Evolutionary conservation across 2,888 invertebrate genomes (phyloP), one percentile per base, ranked within the genome.

Genomic region (Amphipoea oculea): DNA sequence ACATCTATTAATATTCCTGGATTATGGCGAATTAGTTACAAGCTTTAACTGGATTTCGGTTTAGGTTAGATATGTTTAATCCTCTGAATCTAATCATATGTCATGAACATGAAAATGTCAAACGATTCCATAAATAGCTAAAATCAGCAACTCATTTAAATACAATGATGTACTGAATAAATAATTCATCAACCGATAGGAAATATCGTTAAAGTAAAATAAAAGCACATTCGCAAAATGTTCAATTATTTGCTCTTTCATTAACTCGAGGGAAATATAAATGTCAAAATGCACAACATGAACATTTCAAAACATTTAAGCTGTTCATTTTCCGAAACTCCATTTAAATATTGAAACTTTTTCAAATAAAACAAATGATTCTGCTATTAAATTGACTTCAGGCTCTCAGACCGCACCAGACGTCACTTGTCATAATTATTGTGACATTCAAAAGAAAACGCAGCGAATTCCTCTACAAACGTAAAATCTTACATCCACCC

Each of bases 361-460:
- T 76, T 72, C 7, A 81, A 86, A 86, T 74, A 80, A 83, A 85
- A 88, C 78, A 85, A 87, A 85, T 70, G 76, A 60, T 80, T 79
- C 78, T 48, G 79, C 74, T 81, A 77, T 81, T 72, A 86, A 89
- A 88, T 86, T 87, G 85, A 84, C 88, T 88, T 78, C 79, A 54
- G 78, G 71, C 81, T 78, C 79, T 80, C 76, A 70, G 68, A 82
- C 84, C 83, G 69, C 85, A 85, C 80, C 85, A 84, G 88, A 87
- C 83, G 84, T 87, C 86, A 86, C 89, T 88, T 89, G 89, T 89
- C 89, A 89, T 89, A 89, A 90, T 90, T 90, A 90, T 90, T 89
- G 85, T 89, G 87, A 89, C 89, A 84, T 84, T 86, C 84, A 87
- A 88, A 89, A 89, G 90, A 87, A 90, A 89, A 89, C 84, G 84